Base-by-base conservation (phyloP, 1,140 invertebrate species). In the Lucilia cuprina region DNA sequence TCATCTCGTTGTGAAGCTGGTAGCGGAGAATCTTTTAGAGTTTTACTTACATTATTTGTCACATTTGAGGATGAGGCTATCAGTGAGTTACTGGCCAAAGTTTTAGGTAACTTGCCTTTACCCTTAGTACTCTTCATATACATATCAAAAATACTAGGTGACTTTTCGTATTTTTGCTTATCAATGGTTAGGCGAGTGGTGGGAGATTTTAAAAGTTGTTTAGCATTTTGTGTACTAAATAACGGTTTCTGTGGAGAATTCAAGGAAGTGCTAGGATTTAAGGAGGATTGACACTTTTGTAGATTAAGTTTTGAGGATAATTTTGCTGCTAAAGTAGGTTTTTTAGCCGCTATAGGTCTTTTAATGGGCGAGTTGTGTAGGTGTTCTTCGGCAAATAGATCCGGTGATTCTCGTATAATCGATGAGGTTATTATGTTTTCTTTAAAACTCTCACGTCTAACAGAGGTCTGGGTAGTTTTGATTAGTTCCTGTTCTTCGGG, bases 101-200 rank as follows among this genome's bases (percentile, higher is more conserved):
- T 2, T 82, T 80, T 83, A 82, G 78, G 85, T 86, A 47, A 82
- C 49, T 5, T 83, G 30, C 86, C 89, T 13, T 84, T 86, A n/a
- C 88, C 89, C 13, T 87, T 84, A 80, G 85, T 86, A 41, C 86
- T 84, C 9, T 88, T 85, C 5, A 90, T 82, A 60, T 89, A 90
- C 34, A 87, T 85, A 83, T 89, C 88, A 30, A 88, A 89, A n/a
- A 90, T 86, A 82, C 87, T 89, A 2, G 89, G 89, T 0, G 89
- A 90, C 19, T 86, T 88, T 14, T 88, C 87, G 25, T 75, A 82
- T 9, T 2, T 47, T 84, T 17, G 50, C 41, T 10, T 84, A 80
- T 10, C 84, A 49, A 12, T 84, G 82, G 21, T 86, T 77, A 3
- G 84, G 85, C 19, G 88, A 84, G 2, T 77, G 60, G 7, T 77